Conservation (phyloP, 2,888 invertebrate genomes). For the Erebia palarica region DNA sequence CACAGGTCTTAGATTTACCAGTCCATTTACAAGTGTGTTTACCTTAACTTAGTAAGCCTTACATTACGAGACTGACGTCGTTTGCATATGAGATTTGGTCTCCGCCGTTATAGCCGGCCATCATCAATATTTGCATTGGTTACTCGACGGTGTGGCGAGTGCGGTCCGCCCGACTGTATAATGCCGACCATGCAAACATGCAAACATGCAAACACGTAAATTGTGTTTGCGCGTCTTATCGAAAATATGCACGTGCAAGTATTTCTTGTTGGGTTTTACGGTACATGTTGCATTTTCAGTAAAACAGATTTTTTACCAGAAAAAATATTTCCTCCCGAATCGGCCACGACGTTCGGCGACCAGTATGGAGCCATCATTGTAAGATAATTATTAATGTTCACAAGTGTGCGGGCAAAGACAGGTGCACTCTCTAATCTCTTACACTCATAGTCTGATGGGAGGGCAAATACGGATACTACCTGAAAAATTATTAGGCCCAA, state of each 20-base stretch:
- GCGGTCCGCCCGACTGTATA: slow-evolving; percentile 16
- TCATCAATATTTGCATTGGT: slow-evolving; percentile 20
- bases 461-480: no score
- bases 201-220: slow-evolving; percentile 18
- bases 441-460: no score
- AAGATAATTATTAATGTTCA: no score
- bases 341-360: no score
- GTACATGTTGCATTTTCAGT: no score
- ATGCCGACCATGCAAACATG: slow-evolving; percentile 22
- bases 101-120: slow-evolving; percentile 7
- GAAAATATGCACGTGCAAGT: slow-evolving; percentile 16
- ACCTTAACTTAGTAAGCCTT: background rate
- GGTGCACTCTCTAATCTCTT: no score
- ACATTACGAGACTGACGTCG: background rate
- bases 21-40: background rate
- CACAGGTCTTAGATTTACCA: no score
- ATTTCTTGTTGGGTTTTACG: background rate
- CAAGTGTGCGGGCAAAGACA: no score
- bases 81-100: slow-evolving; percentile 13
- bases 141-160: slow-evolving; percentile 1
- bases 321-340: no score
- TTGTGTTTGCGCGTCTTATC: slow-evolving; percentile 15
- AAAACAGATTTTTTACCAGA: no score
- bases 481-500: no score
- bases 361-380: no score